Conservation (phyloP, 2,797 vertebrate genomes). For the Carapus acus region DNA sequence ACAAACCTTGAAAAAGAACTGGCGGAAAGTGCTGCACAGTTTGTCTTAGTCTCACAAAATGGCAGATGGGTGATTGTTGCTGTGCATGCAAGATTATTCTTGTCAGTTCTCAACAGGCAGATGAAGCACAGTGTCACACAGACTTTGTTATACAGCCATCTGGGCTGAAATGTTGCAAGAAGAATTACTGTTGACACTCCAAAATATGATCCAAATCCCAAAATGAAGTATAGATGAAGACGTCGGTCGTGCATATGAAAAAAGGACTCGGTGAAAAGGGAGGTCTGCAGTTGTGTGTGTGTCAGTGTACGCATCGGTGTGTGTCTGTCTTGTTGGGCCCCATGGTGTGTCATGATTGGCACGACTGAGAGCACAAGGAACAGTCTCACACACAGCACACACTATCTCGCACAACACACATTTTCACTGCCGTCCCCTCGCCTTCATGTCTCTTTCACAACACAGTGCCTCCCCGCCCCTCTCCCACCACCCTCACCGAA, state of each 20-base stretch:
- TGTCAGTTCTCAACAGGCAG: slow-evolving; percentile 20
- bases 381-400: slow-evolving; percentile 27
- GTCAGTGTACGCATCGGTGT: too few relatives aligned
- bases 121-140: slow-evolving; percentile 15
- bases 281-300: too few relatives aligned
- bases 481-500: too few relatives aligned
- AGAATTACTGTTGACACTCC: too few relatives aligned
- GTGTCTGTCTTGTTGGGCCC: too few relatives aligned
- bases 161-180: slow-evolving; percentile 14
- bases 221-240: slow-evolving; percentile 2
- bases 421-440: slow-evolving; percentile 13
- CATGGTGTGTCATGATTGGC: slow-evolving; percentile 42
- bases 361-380: slow-evolving; percentile 35
- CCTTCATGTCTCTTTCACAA: too few relatives aligned
- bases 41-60: slow-evolving; percentile 60
- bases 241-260: too few relatives aligned
- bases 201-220: slow-evolving; percentile 9
- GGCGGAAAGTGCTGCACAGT: slow-evolving; percentile 5
- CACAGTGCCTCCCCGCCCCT: too few relatives aligned
- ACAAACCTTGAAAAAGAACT: not conserved
- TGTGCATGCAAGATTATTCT: slow-evolving; percentile 36
- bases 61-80: slow-evolving; percentile 54
- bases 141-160: slow-evolving; percentile 31
- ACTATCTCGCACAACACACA: too few relatives aligned
- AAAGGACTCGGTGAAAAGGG: too few relatives aligned